Conservation (phyloP, 1,140 invertebrate species). For the Drosophila punjabiensis region DNA sequence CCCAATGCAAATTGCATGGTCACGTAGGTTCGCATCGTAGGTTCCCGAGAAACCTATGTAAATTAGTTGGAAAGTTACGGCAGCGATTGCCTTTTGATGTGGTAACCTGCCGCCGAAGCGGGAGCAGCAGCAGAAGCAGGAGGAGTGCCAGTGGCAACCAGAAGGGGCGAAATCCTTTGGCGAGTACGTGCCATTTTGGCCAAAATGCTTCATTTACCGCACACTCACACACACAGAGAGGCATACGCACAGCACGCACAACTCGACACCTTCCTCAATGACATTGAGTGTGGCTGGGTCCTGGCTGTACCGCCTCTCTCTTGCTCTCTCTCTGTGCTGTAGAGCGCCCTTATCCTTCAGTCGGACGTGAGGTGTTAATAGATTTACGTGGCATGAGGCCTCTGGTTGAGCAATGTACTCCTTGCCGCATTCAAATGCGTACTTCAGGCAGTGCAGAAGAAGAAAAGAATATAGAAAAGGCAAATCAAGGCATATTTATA, state of each 20-base stretch:
- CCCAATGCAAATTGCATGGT: constrained; percentile 68
- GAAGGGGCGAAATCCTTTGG: constrained; percentile 18
- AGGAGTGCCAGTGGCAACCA: neutral
- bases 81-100: constrained; percentile 81
- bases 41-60: constrained; percentile 57
- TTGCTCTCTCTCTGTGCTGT: neutral
- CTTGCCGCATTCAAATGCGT: constrained; percentile 42
- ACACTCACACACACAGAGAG: constrained; percentile 13
- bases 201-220: constrained; percentile 75
- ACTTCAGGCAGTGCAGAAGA: constrained; percentile 8
- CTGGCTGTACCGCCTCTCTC: constrained; percentile 5
- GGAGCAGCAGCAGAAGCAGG: too few relatives aligned
- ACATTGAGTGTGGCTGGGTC: constrained; percentile 31
- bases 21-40: constrained; percentile 52
- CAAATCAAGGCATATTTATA: neutral
- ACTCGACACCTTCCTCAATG: constrained; percentile 54
- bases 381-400: constrained; percentile 69
- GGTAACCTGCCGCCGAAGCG: constrained; percentile 19
- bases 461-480: neutral
- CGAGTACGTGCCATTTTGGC: constrained; percentile 68
- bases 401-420: constrained; percentile 53
- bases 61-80: constrained; percentile 71
- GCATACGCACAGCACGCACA: constrained; percentile 22
- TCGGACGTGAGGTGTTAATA: constrained; percentile 75
- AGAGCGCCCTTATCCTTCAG: constrained; percentile 39